phyloP scores from a whole-genome alignment of 2,888 invertebrate genomes.

The Poecilus cupreus region DNA sequence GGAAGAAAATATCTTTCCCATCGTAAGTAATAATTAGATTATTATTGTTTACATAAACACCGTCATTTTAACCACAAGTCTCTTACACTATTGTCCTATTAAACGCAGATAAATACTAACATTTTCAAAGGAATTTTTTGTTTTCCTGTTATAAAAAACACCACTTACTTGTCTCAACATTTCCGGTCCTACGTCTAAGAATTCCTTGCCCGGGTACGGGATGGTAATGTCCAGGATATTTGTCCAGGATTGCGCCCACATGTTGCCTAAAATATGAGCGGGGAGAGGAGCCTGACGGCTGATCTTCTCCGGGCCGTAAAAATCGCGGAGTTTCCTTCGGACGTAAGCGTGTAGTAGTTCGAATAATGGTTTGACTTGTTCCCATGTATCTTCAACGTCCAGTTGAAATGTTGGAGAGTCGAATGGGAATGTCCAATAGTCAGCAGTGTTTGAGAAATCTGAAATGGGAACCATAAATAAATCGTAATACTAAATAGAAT shows the following conservation, averaged over 20 bases:
- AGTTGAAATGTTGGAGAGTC: constrained; percentile 85
- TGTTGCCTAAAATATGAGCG: constrained; percentile 90
- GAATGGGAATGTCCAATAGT: constrained; percentile 92
- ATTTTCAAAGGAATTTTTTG: neutral
- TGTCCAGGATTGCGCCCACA: constrained; percentile 93
- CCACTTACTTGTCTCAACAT: constrained; percentile 84
- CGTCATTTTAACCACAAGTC: too few species aligned
- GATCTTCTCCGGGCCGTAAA: constrained; percentile 89
- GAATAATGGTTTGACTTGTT: constrained; percentile 89
- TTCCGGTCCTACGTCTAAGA: constrained; percentile 88
- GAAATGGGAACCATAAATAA: constrained; percentile 65
- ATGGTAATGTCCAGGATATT: constrained; percentile 87
- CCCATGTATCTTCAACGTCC: constrained; percentile 89
- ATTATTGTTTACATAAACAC: constrained; percentile 17
- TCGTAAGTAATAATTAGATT: neutral
- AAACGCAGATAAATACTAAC: neutral
- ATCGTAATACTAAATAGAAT: too few species aligned
- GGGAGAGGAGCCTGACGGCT: constrained; percentile 88
- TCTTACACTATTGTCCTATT: too few species aligned
- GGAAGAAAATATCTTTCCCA: constrained; percentile 18
- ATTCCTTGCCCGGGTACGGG: constrained; percentile 89
- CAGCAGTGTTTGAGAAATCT: constrained; percentile 92
- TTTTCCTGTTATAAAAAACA: constrained; percentile 9
- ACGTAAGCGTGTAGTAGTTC: constrained; percentile 93
- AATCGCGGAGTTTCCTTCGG: constrained; percentile 85